Evolutionary conservation across 2,113 vertebrate species (phyloP).

Genomic region (Ia io): DNA sequence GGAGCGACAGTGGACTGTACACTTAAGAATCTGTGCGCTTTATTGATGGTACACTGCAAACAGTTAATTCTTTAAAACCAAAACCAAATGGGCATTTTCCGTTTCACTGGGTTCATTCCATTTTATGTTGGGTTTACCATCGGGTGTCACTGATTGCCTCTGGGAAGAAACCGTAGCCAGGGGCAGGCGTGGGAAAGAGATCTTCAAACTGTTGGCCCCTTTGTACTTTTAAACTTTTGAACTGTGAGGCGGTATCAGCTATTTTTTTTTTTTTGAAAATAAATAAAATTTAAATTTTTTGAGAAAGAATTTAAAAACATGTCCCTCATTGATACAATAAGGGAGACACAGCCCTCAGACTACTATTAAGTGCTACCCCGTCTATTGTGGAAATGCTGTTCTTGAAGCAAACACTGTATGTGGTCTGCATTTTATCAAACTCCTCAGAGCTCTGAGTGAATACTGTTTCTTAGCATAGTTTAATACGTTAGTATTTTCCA

Average conservation of each 20-base stretch:
- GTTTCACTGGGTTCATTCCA: neutral
- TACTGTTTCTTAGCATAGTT: neutral
- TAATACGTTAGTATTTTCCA: neutral
- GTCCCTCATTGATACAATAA: neutral
- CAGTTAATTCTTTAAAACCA: neutral
- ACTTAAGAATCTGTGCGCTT: neutral
- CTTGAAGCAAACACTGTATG: neutral
- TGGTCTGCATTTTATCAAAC: neutral
- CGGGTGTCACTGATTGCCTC: neutral
- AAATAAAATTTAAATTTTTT: neutral
- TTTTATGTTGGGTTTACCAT: neutral
- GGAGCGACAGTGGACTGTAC: neutral
- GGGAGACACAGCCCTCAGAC: neutral
- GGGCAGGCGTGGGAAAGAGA: neutral
- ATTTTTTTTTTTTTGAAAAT: neutral
- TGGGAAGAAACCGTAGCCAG: neutral
- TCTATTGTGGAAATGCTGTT: neutral
- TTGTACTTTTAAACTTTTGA: neutral
- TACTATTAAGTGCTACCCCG: neutral
- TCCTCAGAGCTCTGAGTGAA: neutral
- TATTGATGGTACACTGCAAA: neutral
- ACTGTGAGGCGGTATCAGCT: neutral
- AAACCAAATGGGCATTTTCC: neutral
- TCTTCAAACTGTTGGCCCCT: neutral
- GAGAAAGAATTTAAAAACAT: neutral